These are phyloP conservation scores for Paralvinella palmiformis DNA, from an alignment of 1,140 invertebrate species.

Conservation along the genomic window DNA sequence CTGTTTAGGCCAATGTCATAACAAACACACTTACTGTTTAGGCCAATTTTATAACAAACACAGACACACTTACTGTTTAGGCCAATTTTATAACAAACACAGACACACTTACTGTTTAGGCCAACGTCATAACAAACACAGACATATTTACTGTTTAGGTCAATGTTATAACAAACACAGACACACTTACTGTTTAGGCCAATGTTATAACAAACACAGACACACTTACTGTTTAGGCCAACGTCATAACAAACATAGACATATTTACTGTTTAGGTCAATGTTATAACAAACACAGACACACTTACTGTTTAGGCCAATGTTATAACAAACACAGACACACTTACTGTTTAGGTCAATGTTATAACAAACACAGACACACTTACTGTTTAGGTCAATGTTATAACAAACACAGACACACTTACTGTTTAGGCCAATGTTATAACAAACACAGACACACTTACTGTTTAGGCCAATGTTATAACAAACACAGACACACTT, in stretches of 20 bases:
- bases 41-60: constrained; percentile 93
- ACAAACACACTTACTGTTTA: constrained; percentile 65
- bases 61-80: no score
- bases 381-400: neutral
- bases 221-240: neutral
- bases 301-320: neutral
- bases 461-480: neutral
- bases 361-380: no score
- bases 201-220: no score
- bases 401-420: constrained; percentile 14
- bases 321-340: neutral
- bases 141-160: neutral
- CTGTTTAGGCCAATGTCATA: neutral
- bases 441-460: no score
- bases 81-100: neutral
- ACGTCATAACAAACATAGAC: neutral
- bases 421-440: constrained; percentile 90
- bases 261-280: constrained; percentile 82
- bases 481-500: constrained; percentile 22
- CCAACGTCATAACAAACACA: constrained; percentile 97
- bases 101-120: constrained; percentile 66
- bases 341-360: constrained; percentile 82
- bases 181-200: constrained; percentile 74
- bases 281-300: no score
- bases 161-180: neutral